Evolutionary conservation across 2,888 invertebrate species (phyloP).

Genomic region (Drosophila kanekoi): DNA sequence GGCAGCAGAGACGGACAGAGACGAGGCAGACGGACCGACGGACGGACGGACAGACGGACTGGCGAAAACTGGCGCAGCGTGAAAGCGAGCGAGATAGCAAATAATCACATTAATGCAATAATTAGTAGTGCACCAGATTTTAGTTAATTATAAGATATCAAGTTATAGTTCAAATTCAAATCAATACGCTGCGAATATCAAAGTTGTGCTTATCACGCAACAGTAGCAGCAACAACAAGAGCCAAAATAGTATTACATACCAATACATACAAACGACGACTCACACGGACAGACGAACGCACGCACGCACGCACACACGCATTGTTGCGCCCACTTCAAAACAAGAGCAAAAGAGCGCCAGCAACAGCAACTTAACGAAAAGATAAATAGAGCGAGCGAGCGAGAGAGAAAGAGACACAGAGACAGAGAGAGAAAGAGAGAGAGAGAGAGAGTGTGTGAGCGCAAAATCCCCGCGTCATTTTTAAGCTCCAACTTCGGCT

Average conservation of each 20-base stretch:
- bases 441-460: background rate
- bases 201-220: constrained; percentile 48
- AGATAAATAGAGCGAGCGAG: constrained; percentile 8
- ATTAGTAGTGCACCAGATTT: constrained; percentile 31
- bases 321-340: constrained; percentile 36
- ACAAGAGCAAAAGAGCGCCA: constrained; percentile 21
- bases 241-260: constrained; percentile 47
- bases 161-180: constrained; percentile 35
- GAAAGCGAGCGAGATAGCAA: constrained; percentile 49
- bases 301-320: constrained; percentile 39
- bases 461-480: constrained; percentile 13
- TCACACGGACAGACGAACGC: constrained; percentile 20
- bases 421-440: background rate
- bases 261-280: constrained; percentile 11
- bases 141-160: constrained; percentile 16
- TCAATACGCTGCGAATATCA: constrained; percentile 40
- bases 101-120: constrained; percentile 36
- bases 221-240: constrained; percentile 8
- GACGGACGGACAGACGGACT: constrained; percentile 27
- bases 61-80: constrained; percentile 43
- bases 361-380: constrained; percentile 10
- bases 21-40: constrained; percentile 14
- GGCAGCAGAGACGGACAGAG: constrained; percentile 27
- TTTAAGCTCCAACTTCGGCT: constrained; percentile 29
- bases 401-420: no score